Percentiles rank a stretch among this genome's conserved stretches.
Evolutionary conservation across 2,797 vertebrate species (phyloP).

Genomic region (Phyllotis vaccarum): DNA sequence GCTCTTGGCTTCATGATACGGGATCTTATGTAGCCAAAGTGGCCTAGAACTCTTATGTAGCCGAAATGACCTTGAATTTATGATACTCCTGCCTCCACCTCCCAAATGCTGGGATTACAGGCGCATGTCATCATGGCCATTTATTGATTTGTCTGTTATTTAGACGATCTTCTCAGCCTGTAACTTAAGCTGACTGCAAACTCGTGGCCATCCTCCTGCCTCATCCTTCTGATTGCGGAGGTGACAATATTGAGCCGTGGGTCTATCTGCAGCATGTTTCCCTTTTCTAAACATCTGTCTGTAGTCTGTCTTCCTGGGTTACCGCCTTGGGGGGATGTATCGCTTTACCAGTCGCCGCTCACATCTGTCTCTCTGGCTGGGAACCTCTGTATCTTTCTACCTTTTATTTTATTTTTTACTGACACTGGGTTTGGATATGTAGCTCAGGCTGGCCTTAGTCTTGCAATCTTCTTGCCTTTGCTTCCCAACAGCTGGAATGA

Average conservation of each 20-base stretch:
- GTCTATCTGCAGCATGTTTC: neutral
- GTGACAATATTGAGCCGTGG: neutral
- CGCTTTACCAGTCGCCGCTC: no score
- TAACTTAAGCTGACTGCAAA: neutral
- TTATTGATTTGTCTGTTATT: neutral
- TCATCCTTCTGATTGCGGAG: neutral
- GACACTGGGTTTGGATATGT: neutral
- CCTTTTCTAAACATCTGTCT: neutral
- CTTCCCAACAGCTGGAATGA: neutral
- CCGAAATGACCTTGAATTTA: neutral
- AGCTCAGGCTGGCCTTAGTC: no score
- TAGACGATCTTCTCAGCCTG: neutral
- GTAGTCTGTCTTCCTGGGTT: neutral
- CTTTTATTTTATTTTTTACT: neutral
- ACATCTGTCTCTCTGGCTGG: neutral
- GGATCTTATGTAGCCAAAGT: neutral
- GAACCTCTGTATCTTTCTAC: neutral
- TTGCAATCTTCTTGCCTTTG: neutral
- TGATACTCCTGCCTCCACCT: neutral
- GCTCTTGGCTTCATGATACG: neutral
- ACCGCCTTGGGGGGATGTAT: neutral
- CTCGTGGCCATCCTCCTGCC: neutral
- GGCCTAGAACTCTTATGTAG: neutral
- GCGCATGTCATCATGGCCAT: neutral
- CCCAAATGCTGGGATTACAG: neutral